Percentiles rank a stretch among this genome's conserved stretches.
These are phyloP conservation scores for Philotrypesis tridentata DNA, from an alignment of 1,140 invertebrate genomes.

Conservation along the genomic window DNA sequence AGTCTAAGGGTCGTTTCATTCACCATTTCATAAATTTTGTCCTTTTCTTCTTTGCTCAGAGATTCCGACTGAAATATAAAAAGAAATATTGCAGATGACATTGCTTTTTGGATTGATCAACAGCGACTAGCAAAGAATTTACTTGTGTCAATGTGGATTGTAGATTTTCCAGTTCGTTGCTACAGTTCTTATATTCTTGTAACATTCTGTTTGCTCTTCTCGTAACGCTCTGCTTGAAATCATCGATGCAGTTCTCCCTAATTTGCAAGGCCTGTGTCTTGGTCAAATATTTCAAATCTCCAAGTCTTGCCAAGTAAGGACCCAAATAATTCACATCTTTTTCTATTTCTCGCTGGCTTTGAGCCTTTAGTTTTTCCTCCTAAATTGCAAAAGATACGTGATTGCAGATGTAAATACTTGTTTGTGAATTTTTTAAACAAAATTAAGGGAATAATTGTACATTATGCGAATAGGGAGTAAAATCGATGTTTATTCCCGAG, in stretches of 20 bases:
- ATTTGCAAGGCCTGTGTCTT: conserved; percentile 67
- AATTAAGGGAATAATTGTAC: no score
- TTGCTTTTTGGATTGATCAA: neutral
- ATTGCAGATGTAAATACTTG: no score
- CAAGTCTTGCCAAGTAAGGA: conserved; percentile 75
- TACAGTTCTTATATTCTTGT: conserved; percentile 70
- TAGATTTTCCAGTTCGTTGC: conserved; percentile 50
- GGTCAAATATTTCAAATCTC: conserved; percentile 64
- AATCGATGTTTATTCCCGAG: no score
- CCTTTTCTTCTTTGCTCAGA: conserved; percentile 68
- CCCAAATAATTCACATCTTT: conserved; percentile 74
- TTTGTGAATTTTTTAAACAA: no score
- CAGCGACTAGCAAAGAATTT: neutral
- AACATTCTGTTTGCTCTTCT: conserved; percentile 75
- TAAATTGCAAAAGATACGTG: no score
- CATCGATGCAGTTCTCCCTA: conserved; percentile 73
- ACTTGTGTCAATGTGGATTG: conserved; percentile 59
- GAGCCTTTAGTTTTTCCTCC: conserved; percentile 65
- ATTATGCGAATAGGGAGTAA: no score
- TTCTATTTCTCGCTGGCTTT: conserved; percentile 61
- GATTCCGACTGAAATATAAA: conserved; percentile 57
- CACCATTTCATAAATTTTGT: conserved; percentile 63
- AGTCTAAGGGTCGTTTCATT: conserved; percentile 68
- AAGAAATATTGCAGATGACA: neutral
- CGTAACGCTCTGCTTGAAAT: conserved; percentile 74